Conservation (phyloP, 1,140 invertebrate species). For the Solenopsis invicta region DNA sequence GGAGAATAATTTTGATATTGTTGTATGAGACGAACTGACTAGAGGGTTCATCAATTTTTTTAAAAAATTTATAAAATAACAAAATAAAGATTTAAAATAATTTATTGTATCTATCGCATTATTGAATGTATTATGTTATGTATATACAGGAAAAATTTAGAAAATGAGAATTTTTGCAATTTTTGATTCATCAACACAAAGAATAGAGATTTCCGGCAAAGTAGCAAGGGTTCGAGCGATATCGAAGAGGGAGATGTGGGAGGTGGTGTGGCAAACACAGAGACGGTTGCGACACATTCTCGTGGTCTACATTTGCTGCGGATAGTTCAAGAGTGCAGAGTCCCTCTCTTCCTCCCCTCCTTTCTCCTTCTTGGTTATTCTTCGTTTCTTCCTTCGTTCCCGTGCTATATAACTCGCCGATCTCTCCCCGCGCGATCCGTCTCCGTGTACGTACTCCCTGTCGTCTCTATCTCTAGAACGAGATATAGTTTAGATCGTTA, state of each 20-base stretch:
- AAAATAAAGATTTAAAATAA: background rate
- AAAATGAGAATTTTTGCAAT: background rate
- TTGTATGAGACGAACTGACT: background rate
- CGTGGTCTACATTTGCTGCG: conserved; percentile 75
- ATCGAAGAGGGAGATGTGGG: conserved; percentile 64
- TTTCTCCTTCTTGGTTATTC: conserved; percentile 30
- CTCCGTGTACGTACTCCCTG: background rate
- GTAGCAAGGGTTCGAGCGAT: conserved; percentile 9
- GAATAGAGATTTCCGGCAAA: conserved; percentile 32
- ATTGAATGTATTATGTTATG: background rate
- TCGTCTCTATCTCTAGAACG: conserved; percentile 71
- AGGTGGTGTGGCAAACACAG: conserved; percentile 69
- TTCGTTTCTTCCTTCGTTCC: conserved; percentile 30
- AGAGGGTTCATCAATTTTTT: no score
- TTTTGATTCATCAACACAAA: conserved; percentile 10
- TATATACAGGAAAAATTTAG: no score
- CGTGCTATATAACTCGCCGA: conserved; percentile 37
- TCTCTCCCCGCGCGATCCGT: conserved; percentile 45
- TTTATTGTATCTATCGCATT: background rate
- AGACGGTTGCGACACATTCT: conserved; percentile 72
- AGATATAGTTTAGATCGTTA: conserved; percentile 83
- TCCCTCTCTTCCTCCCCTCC: conserved; percentile 34
- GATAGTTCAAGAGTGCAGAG: conserved; percentile 78
- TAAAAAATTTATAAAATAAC: background rate
- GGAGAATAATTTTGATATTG: background rate